These are phyloP conservation scores for Campylorhamphus procurvoides DNA, from an alignment of 2,113 vertebrate genomes.

Conservation along the genomic window DNA sequence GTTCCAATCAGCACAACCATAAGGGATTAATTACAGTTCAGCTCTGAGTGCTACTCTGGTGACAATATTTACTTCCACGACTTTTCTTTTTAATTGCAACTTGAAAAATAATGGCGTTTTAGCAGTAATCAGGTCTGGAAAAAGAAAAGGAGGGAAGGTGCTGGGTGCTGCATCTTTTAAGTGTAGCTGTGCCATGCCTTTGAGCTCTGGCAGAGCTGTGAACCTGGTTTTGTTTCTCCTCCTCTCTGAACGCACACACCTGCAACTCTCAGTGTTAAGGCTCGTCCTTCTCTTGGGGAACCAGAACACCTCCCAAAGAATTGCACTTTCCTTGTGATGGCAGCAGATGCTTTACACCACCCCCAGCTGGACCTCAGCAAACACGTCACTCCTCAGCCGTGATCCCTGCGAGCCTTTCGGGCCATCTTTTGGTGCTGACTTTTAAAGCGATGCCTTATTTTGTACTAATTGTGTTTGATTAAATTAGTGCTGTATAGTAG, in stretches of 20 bases:
- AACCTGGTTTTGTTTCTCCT: constrained; percentile 53
- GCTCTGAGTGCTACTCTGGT: neutral
- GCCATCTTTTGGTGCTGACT: constrained; percentile 86
- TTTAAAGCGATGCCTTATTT: constrained; percentile 92
- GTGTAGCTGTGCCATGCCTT: neutral
- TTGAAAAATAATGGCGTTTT: neutral
- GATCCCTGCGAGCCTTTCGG: constrained; percentile 61
- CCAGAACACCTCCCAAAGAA: constrained; percentile 53
- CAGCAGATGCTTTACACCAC: neutral
- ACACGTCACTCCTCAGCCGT: neutral
- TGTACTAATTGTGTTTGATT: constrained; percentile 74
- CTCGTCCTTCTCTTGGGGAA: constrained; percentile 45
- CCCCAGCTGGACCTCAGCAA: constrained; percentile 34
- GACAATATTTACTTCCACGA: neutral
- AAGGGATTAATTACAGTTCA: neutral
- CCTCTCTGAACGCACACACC: constrained; percentile 15
- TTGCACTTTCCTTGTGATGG: constrained; percentile 57
- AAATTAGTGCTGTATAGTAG: constrained; percentile 72
- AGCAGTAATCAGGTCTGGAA: neutral
- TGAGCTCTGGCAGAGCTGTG: constrained; percentile 7
- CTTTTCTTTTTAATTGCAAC: neutral
- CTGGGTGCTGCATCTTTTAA: neutral
- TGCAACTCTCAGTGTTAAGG: neutral
- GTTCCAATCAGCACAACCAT: neutral
- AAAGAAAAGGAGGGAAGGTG: neutral